These are phyloP conservation scores for Merodon equestris DNA, from an alignment of 2,888 invertebrate genomes.

Conservation along the genomic window DNA sequence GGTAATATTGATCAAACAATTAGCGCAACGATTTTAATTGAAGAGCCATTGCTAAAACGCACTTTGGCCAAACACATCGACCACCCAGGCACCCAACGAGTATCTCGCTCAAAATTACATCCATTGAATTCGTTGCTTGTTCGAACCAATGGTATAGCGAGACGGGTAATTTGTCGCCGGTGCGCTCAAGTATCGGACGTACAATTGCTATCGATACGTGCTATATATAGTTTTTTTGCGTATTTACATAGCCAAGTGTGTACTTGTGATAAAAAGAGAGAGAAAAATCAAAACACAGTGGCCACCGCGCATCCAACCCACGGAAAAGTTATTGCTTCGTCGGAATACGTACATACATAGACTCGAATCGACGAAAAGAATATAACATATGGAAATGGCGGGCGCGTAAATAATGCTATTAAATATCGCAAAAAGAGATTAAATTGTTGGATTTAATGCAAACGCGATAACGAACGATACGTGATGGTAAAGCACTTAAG, in stretches of 20 bases:
- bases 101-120: not conserved
- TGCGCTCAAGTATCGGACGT: too few relatives aligned
- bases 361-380: conserved; percentile 8
- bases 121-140: not conserved
- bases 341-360: not conserved
- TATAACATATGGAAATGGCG: conserved; percentile 17
- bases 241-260: too few relatives aligned
- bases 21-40: conserved; percentile 15
- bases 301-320: too few relatives aligned
- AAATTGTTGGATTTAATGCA: conserved; percentile 26
- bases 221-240: too few relatives aligned
- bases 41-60: conserved; percentile 4
- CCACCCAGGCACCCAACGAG: conserved; percentile 2
- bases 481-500: conserved; percentile 29
- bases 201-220: too few relatives aligned
- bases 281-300: too few relatives aligned
- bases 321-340: not conserved
- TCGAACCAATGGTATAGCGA: too few relatives aligned
- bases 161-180: too few relatives aligned
- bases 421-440: conserved; percentile 26
- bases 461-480: conserved; percentile 8
- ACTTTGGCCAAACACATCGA: conserved; percentile 1
- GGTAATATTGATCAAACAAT: conserved; percentile 5
- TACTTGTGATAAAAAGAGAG: too few relatives aligned
- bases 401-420: conserved; percentile 20